A percentile compares a stretch with the other conserved stretches of the same genome.
These are phyloP conservation scores for Drosophila putrida DNA, from an alignment of 2,888 invertebrate genomes.

Conservation along the genomic window DNA sequence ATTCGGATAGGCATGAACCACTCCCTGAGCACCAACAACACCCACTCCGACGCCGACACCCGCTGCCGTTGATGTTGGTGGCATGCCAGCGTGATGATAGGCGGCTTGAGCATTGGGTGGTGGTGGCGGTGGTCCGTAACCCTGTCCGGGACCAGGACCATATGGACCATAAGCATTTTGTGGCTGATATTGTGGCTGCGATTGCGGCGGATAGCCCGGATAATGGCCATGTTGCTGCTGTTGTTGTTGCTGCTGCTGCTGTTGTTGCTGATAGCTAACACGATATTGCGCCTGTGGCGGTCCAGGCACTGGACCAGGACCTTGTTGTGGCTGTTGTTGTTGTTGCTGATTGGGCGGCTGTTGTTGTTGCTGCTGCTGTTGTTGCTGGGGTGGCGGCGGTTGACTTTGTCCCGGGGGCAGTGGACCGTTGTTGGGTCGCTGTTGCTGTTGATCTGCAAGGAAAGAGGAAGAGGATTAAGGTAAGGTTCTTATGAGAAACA, in stretches of 20 bases:
- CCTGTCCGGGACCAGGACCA: slow-evolving; percentile 83
- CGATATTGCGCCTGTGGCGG: slow-evolving; percentile 87
- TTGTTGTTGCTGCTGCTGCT: slow-evolving; percentile 85
- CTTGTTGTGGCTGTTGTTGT: slow-evolving; percentile 87
- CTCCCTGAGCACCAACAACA: slow-evolving; percentile 82
- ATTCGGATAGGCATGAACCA: slow-evolving; percentile 85
- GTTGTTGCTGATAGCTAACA: slow-evolving; percentile 86
- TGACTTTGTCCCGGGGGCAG: slow-evolving; percentile 75
- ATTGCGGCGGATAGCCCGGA: slow-evolving; percentile 87
- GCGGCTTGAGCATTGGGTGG: slow-evolving; percentile 87
- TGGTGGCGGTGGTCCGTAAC: slow-evolving; percentile 87
- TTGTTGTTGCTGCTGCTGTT: slow-evolving; percentile 80
- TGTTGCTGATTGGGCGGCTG: slow-evolving; percentile 73
- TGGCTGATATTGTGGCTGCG: slow-evolving; percentile 87
- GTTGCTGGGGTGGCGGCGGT: slow-evolving; percentile 63
- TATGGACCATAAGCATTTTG: slow-evolving; percentile 87
- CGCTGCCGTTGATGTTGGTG: slow-evolving; percentile 83
- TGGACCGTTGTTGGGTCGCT: slow-evolving; percentile 86
- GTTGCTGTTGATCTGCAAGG: slow-evolving; percentile 85
- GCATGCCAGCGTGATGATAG: slow-evolving; percentile 86
- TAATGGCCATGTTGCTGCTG: slow-evolving; percentile 87
- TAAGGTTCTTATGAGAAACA: too few relatives aligned
- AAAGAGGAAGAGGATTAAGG: too few relatives aligned
- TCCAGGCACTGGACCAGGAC: slow-evolving; percentile 85
- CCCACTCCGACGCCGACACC: slow-evolving; percentile 23